Evolutionary conservation across 2,797 vertebrate genomes (phyloP), one percentile per base, ranked within the genome.

Genomic region (Tapirus indicus): DNA sequence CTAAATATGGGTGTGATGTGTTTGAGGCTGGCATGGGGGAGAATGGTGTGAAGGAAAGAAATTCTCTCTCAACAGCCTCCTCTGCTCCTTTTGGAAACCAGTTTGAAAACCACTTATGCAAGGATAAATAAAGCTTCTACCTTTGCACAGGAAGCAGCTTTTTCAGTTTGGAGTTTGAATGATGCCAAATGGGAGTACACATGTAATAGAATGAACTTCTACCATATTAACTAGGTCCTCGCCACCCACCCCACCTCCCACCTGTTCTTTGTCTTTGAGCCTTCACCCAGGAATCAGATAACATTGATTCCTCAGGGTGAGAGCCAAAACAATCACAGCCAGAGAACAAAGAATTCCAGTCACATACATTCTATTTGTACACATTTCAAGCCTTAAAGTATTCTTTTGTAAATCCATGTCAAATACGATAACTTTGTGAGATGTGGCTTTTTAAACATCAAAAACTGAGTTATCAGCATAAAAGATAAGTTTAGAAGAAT

Each of bases 331-430:
- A 47, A 79, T 64, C 54, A 72, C 8, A 71, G 47, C 32, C 60
- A 35, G 23, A 93, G 44, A 95, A 91, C 62, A 82, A 96, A 95
- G 77, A 84, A 62, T 35, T 35, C 58, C 18, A 91, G 49, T 85
- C 54, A 72, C 1, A 12, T 32, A 60, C 35, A 10, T 64, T 75
- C 78, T 54, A 25, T 7, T 69, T 44, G 72, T 14, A 74, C 9
- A 6, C 44, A 75, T 29, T 90, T 84, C 62, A 69, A 66, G 41
- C 10, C 44, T 90, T 35, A 62, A 72, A 68, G 6, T 23, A 88
- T 44, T 68, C 8, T 44, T 80, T 41, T 66, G 12, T 77, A 95
- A 97, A 95, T 62, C 23, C 25, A 47, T 47, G 32, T 38, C 47
- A 72, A 47, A 60, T 72, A 88, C 18, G 18, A 66, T 20, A 96